Evolutionary conservation across 2,797 vertebrate species (phyloP).

Genomic region (Buphagus erythrorhynchus): DNA sequence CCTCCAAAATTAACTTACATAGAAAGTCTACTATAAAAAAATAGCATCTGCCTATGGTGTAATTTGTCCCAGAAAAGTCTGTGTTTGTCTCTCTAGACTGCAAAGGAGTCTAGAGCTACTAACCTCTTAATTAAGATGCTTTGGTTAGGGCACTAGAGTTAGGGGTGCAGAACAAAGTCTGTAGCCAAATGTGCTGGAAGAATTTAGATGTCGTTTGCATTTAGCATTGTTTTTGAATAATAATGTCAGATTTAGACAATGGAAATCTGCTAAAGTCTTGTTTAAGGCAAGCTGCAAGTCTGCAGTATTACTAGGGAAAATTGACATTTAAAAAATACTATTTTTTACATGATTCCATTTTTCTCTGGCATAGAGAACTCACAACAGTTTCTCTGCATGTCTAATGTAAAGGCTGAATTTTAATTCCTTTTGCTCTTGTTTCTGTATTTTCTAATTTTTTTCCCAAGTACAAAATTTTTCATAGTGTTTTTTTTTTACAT

Average conservation of each 20-base stretch:
- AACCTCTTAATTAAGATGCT: background rate
- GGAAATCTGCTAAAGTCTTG: background rate
- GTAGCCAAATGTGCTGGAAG: background rate
- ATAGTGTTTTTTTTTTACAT: background rate
- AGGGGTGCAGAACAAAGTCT: background rate
- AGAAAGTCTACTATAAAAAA: background rate
- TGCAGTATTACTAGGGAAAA: background rate
- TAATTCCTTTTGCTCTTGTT: background rate
- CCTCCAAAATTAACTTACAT: background rate
- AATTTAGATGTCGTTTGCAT: background rate
- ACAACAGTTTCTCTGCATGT: background rate
- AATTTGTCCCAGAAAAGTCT: background rate
- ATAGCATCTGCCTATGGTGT: background rate
- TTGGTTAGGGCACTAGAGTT: background rate
- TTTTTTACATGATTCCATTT: background rate
- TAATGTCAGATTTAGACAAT: background rate
- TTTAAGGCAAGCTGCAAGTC: background rate
- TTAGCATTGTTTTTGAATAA: background rate
- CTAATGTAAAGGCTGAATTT: background rate
- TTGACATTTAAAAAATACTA: background rate
- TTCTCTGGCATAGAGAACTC: background rate
- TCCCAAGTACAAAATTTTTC: background rate
- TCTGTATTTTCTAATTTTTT: background rate
- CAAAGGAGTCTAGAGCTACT: background rate
- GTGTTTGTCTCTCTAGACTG: background rate